phyloP scores from a whole-genome alignment of 1,140 invertebrate genomes.

The Delia radicum region DNA sequence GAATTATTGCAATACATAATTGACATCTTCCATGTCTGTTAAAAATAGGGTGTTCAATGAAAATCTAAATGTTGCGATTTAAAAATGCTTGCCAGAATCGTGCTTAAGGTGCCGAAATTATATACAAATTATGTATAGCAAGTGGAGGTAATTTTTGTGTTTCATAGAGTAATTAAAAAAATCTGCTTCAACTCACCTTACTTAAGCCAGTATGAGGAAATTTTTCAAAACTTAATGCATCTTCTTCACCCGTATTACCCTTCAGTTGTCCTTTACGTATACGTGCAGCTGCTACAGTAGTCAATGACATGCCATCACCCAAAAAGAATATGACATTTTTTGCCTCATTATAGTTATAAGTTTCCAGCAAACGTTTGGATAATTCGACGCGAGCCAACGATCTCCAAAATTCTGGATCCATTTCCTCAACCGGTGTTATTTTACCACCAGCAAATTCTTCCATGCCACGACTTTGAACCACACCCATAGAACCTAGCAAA shows the following conservation, averaged over 20 bases:
- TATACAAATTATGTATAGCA: too few relatives aligned
- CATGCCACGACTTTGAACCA: neutral
- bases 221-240: slow-evolving; percentile 68
- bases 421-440: slow-evolving; percentile 10
- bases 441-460: neutral
- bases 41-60: too few relatives aligned
- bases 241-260: slow-evolving; percentile 64
- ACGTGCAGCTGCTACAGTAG: slow-evolving; percentile 69
- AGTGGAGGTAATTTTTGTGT: too few relatives aligned
- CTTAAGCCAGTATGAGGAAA: slow-evolving; percentile 72
- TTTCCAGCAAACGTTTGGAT: slow-evolving; percentile 31
- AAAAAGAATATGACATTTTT: slow-evolving; percentile 75
- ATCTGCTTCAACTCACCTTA: slow-evolving; percentile 58
- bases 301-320: slow-evolving; percentile 75
- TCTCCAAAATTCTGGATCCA: slow-evolving; percentile 33
- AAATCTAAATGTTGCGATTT: too few relatives aligned
- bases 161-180: too few relatives aligned
- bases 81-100: too few relatives aligned
- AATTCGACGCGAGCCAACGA: slow-evolving; percentile 35
- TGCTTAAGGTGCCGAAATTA: too few relatives aligned
- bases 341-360: slow-evolving; percentile 50
- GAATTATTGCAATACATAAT: too few relatives aligned
- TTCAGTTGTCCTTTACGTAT: slow-evolving; percentile 65
- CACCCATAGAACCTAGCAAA: neutral
- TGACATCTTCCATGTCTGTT: too few relatives aligned